phyloP scores from a whole-genome alignment of 2,888 invertebrate genomes.

The Hipparchia sbordonii region DNA sequence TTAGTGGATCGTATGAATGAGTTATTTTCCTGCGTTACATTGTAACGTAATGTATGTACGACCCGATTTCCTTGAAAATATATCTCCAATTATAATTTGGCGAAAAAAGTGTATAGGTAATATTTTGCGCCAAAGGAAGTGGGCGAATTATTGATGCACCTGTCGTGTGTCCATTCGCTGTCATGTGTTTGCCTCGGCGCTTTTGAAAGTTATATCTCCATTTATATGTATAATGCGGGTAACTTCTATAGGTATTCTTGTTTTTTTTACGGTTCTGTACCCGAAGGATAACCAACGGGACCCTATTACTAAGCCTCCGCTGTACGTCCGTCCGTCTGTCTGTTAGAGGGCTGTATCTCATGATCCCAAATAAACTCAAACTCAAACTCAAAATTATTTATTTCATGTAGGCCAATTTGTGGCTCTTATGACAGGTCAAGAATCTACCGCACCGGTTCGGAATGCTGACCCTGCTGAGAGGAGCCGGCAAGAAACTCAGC shows the following conservation, averaged over 20 bases:
- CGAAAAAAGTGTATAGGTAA: constrained; percentile 26
- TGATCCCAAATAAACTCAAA: too few species aligned
- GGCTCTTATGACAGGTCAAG: too few species aligned
- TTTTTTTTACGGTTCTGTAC: background rate
- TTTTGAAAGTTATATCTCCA: constrained; percentile 10
- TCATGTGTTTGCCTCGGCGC: background rate
- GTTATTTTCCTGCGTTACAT: constrained; percentile 7
- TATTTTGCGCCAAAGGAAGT: constrained; percentile 48
- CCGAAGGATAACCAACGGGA: too few species aligned
- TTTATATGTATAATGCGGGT: background rate
- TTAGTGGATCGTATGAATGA: constrained; percentile 1
- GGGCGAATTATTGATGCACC: constrained; percentile 54
- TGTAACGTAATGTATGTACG: constrained; percentile 7
- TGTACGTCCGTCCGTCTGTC: too few species aligned
- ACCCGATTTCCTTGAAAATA: constrained; percentile 25
- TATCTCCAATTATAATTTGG: constrained; percentile 23
- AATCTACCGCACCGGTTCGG: too few species aligned
- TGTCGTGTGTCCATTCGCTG: constrained; percentile 40
- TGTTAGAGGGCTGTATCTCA: too few species aligned
- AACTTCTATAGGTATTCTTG: background rate
- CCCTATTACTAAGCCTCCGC: too few species aligned
- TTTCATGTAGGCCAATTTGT: too few species aligned
- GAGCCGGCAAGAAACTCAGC: too few species aligned
- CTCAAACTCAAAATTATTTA: too few species aligned
- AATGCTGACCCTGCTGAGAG: too few species aligned